A percentile compares a stretch with the other conserved stretches of the same genome.
Evolutionary conservation across 2,797 vertebrate genomes (phyloP).

Genomic region (Leptodactylus fallax): DNA sequence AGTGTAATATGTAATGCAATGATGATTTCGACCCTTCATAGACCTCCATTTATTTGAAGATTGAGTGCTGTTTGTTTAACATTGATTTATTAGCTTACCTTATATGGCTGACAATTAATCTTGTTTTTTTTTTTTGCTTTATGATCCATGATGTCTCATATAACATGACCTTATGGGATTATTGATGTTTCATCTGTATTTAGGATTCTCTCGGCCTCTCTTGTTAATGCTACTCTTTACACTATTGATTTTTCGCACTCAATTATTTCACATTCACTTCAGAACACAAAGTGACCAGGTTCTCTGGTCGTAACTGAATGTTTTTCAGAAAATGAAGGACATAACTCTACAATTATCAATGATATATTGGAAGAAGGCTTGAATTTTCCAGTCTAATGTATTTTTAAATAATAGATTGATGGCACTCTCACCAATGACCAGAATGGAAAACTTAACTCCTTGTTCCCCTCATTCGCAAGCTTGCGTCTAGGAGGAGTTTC

Average conservation of each 20-base stretch:
- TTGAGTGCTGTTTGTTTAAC: background rate
- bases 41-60: background rate
- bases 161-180: slow-evolving; percentile 15
- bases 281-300: background rate
- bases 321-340: background rate
- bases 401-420: too few relatives aligned
- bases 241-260: background rate
- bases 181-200: slow-evolving; percentile 8
- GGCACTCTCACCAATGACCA: too few relatives aligned
- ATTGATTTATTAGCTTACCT: background rate
- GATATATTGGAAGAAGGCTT: background rate
- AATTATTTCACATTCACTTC: background rate
- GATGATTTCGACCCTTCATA: background rate
- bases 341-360: too few relatives aligned
- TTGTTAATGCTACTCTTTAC: background rate
- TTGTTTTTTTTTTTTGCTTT: background rate
- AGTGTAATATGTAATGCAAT: background rate
- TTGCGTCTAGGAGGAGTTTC: too few relatives aligned
- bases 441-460: too few relatives aligned
- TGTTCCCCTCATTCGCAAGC: too few relatives aligned
- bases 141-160: background rate
- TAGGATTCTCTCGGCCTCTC: background rate
- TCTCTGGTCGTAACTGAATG: background rate
- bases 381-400: background rate
- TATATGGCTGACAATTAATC: background rate